phyloP scores from a whole-genome alignment of 2,113 vertebrate genomes.

The Heteronetta atricapilla region DNA sequence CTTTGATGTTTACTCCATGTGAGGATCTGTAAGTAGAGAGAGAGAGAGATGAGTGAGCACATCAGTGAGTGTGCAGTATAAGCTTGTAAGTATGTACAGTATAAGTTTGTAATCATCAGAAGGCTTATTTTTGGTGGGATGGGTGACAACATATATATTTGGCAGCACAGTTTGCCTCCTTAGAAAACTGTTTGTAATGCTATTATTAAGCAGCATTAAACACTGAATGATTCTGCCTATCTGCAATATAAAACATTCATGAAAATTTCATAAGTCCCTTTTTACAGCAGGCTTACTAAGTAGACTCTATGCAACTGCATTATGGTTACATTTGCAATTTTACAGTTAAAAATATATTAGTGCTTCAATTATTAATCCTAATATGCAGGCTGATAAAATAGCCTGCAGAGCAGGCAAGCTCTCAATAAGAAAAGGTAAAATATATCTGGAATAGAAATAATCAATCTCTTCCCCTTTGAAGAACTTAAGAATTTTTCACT shows the following conservation, averaged over 20 bases:
- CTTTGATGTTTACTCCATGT: background rate
- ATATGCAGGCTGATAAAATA: background rate
- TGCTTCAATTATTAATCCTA: conserved; percentile 34
- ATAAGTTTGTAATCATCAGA: background rate
- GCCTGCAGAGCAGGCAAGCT: background rate
- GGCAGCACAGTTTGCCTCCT: background rate
- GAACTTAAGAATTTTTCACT: background rate
- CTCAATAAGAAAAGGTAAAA: background rate
- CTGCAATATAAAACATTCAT: conserved; percentile 7
- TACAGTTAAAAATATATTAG: conserved; percentile 33
- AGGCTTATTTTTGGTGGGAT: background rate
- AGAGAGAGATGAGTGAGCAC: background rate
- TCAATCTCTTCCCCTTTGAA: background rate
- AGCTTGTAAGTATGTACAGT: background rate
- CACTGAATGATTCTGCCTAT: background rate
- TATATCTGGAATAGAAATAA: background rate
- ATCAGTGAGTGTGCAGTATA: rapidly evolving
- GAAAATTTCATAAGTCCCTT: conserved; percentile 2
- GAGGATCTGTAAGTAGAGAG: background rate
- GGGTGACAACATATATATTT: background rate
- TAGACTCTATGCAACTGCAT: background rate
- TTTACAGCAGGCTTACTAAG: background rate
- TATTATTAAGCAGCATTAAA: conserved; percentile 18
- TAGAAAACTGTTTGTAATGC: conserved; percentile 3
- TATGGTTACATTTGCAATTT: background rate